A percentile compares a stretch with the other conserved stretches of the same genome.
Evolutionary conservation across 2,888 invertebrate species (phyloP).

Genomic region (Xestia c-nigrum): DNA sequence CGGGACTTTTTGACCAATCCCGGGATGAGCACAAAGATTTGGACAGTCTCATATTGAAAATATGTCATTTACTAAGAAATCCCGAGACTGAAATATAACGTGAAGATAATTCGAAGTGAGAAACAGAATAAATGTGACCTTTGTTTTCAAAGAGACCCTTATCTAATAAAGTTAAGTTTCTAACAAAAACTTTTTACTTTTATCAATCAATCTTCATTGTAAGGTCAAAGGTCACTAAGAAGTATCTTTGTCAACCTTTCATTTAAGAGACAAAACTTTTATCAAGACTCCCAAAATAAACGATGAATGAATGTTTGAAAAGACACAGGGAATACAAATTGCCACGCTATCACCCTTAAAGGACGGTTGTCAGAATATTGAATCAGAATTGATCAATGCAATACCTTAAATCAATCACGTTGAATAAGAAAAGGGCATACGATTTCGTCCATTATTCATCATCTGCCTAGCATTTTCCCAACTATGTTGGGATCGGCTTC

Average conservation of each 20-base stretch:
- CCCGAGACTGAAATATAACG: neutral
- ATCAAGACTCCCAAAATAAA: conserved; percentile 13
- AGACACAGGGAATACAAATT: conserved; percentile 21
- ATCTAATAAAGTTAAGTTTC: neutral
- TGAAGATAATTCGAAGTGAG: neutral
- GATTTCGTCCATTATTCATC: neutral
- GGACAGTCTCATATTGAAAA: neutral
- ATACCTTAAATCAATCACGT: conserved; percentile 13
- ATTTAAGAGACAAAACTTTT: conserved; percentile 16
- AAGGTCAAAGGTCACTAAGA: conserved; percentile 4
- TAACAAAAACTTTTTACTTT: conserved; percentile 14
- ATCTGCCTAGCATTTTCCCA: no score
- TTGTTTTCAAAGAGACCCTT: neutral
- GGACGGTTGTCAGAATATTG: conserved; percentile 18
- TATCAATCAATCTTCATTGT: conserved; percentile 42
- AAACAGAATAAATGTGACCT: neutral
- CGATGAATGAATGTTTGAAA: neutral
- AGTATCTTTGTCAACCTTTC: neutral
- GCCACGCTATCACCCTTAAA: neutral
- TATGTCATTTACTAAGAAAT: neutral
- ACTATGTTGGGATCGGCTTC: no score
- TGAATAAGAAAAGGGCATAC: neutral
- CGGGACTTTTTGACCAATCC: neutral
- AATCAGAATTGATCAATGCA: neutral
- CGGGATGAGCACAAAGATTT: neutral